Conservation (phyloP, 2,113 vertebrate genomes). For the Aptenodytes forsteri region DNA sequence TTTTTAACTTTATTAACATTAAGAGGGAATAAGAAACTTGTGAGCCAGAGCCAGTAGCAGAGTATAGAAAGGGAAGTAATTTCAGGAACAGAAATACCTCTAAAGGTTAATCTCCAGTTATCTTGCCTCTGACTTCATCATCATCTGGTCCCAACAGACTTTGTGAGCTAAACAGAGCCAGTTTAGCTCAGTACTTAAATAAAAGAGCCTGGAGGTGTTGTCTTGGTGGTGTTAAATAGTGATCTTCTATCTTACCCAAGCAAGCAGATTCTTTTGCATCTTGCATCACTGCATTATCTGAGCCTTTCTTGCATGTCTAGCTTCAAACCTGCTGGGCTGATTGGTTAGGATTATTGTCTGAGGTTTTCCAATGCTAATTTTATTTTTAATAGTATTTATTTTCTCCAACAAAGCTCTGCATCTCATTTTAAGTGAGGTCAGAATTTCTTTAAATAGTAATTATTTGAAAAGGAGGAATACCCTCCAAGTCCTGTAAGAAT, state of each 20-base stretch:
- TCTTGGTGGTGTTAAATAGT: background rate
- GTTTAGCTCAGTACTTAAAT: background rate
- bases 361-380: background rate
- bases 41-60: background rate
- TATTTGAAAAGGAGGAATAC: constrained; percentile 24
- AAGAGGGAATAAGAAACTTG: constrained; percentile 22
- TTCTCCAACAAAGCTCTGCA: constrained; percentile 10
- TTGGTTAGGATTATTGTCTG: background rate
- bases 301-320: background rate
- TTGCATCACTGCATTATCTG: background rate
- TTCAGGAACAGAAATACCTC: constrained; percentile 61
- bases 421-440: constrained; percentile 25
- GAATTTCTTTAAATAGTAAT: constrained; percentile 49
- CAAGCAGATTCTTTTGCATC: constrained; percentile 25
- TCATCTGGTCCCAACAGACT: constrained; percentile 25
- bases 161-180: background rate
- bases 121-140: constrained; percentile 30
- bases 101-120: constrained; percentile 45
- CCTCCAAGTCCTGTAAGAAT: background rate
- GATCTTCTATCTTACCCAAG: background rate
- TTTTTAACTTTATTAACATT: background rate
- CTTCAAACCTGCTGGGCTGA: background rate
- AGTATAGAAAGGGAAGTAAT: constrained; percentile 50
- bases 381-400: constrained; percentile 25
- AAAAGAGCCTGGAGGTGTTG: constrained; percentile 26